Base-by-base conservation (phyloP, 2,113 vertebrate genomes). In the Turnix velox region DNA sequence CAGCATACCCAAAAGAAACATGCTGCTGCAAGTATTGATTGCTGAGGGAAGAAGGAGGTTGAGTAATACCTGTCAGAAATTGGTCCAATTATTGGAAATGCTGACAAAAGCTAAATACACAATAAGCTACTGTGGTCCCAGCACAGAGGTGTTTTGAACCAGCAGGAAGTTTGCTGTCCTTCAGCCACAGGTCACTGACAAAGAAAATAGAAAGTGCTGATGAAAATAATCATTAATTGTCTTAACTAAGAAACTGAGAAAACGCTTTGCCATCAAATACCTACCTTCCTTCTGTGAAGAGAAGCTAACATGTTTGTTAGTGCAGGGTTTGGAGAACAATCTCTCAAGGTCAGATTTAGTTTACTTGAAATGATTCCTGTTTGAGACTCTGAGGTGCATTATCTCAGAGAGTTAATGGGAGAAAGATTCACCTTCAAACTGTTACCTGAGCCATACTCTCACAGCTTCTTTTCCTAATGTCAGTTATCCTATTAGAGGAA, bases 191-290 rank as follows among this genome's bases (percentile, higher is more conserved):
- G 68, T 28, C 51, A 86, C 24, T 0, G 0, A 59, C 68, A 86
- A 86, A 90, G 73, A 83, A 78, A 94, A 62, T 4, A 94, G 68
- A 95, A 94, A 93, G 48, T 75, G 72, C 55, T 84, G 83, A 88
- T 75, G 14, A 90, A 93, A 92, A 74, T 74, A 90, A 92, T 90
- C 79, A 83, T 86, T 90, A 94, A 76, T 90, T 92, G 43, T 66
- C 90, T 81, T 92, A 88, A 92, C 92, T 93, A 88, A 95, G 81
- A 43, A 92, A 72, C 43, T 5, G 24, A 84, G 72, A 55, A 92
- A 92, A 93, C 88, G 72, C 75, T 83, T 90, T 71, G 76, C 77
- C 52, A 88, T 80, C 92, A 81, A 88, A 71, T 63, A 88, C 17
- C 35, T 42, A 63, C 76, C 48, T 69, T 71, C 13, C 20, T 78